Conservation (phyloP, 2,888 invertebrate species). For the Mimas tiliae region DNA sequence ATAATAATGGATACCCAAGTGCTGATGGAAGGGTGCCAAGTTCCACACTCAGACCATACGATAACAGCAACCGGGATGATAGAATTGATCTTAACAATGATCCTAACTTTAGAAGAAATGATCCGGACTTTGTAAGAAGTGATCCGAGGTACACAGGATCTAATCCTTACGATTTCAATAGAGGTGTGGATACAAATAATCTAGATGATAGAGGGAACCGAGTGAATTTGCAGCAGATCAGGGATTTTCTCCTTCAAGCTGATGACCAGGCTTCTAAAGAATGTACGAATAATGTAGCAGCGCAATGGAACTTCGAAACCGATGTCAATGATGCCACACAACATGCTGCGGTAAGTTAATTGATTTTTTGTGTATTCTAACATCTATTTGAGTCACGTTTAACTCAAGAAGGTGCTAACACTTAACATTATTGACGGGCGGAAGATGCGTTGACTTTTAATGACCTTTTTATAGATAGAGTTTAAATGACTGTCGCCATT, state of each 20-base stretch:
- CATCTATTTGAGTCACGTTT: not conserved
- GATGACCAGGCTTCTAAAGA: slow-evolving; percentile 91
- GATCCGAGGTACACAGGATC: slow-evolving; percentile 75
- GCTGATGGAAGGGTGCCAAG: slow-evolving; percentile 62
- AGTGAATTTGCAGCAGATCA: slow-evolving; percentile 75
- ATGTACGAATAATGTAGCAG: slow-evolving; percentile 93
- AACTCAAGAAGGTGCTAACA: no score
- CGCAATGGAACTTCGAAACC: slow-evolving; percentile 95
- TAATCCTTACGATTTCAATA: slow-evolving; percentile 74
- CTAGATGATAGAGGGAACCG: slow-evolving; percentile 75
- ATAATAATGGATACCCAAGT: slow-evolving; percentile 75
- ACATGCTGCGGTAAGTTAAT: slow-evolving; percentile 90
- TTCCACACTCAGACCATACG: slow-evolving; percentile 62
- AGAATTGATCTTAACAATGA: slow-evolving; percentile 77
- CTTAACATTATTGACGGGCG: no score
- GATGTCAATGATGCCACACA: slow-evolving; percentile 93
- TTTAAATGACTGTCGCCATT: no score
- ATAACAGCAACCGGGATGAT: slow-evolving; percentile 69
- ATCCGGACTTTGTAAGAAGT: slow-evolving; percentile 80
- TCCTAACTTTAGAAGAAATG: slow-evolving; percentile 75
- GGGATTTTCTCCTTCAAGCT: slow-evolving; percentile 87
- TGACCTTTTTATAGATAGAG: no score
- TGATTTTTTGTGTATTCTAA: slow-evolving; percentile 16
- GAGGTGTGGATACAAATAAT: slow-evolving; percentile 63
- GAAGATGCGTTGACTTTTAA: no score